Evolutionary conservation across 2,888 invertebrate species (phyloP), one percentile per base, ranked within the genome.

Genomic region (Dyspetes luteomarginatus): DNA sequence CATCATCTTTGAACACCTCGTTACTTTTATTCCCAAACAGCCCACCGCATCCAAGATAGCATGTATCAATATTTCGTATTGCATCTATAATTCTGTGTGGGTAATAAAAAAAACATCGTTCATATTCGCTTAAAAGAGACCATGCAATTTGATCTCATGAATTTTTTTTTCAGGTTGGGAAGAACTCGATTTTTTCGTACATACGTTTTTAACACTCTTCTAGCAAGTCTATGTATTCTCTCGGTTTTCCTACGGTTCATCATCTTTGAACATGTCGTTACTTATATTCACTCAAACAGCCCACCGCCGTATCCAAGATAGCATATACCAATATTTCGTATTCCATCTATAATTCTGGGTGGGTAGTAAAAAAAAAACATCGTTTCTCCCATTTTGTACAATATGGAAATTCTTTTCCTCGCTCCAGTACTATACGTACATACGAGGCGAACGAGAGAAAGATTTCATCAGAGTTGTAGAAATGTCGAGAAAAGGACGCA

Each of bases 391-490:
- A 56, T 30, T 64, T 68, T 76, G 45, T 55, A 55, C 68, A 55
- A 69, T 69, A 76, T 62, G 69, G 52, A 62, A 76, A 76, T 62
- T 69, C 78, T 68, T 62, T 68, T 74, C 28, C 36, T 69, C 64
- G 55, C 12, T 45, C 74, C 12, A 65, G 55, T 67, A 74, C 45
- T 30, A 60, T 60, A 60, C 15, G 41, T 68, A 43, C 43, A 60
- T 52, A 50, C 48, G 58, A 69, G 28, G 22, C 30, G 62, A 65
- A 28, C 30, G 62, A n/a, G 48, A n/a, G n/a, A n/a, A 60, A 22
- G 28, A 19, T 45, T 30, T 9, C 48, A 24, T 36, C 55, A 65
- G 65, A 67, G 58, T 19, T 50, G 17, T n/a, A 73, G 58, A 55
- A 50, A 78, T 67, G 68, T 28, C 43, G 41, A 64, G 36, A 41